Evolutionary conservation across 2,888 invertebrate genomes (phyloP).

Genomic region (Drosophila borborema): DNA sequence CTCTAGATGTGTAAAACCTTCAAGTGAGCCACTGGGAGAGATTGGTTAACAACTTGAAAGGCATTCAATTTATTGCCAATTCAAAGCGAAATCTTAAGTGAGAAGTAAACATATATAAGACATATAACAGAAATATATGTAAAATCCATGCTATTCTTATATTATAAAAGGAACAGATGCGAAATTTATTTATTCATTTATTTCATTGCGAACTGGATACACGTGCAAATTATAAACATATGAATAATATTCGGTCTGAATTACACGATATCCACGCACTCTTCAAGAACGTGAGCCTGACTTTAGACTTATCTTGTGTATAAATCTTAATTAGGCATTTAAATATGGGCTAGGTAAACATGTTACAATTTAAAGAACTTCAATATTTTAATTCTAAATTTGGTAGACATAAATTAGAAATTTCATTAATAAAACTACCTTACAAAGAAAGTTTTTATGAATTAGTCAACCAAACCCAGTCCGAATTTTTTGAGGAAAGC

Average conservation of each 20-base stretch:
- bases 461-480: too few species aligned
- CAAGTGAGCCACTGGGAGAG: constrained; percentile 36
- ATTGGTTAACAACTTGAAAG: constrained; percentile 48
- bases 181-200: background rate
- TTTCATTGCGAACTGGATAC: background rate
- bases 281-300: background rate
- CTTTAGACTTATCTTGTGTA: background rate
- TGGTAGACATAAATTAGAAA: too few species aligned
- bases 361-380: too few species aligned
- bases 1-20: constrained; percentile 60
- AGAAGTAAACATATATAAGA: too few species aligned
- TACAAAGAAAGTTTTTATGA: too few species aligned
- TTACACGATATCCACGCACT: background rate
- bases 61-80: constrained; percentile 38
- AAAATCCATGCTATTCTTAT: background rate
- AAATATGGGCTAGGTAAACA: too few species aligned
- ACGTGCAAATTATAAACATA: background rate
- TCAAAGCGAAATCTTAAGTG: constrained; percentile 15
- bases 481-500: too few species aligned
- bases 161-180: background rate
- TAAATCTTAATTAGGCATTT: too few species aligned
- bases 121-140: background rate
- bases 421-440: too few species aligned
- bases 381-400: too few species aligned
- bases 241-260: background rate